Conservation (phyloP, 2,888 invertebrate species). For the Ophioninae sp. region DNA sequence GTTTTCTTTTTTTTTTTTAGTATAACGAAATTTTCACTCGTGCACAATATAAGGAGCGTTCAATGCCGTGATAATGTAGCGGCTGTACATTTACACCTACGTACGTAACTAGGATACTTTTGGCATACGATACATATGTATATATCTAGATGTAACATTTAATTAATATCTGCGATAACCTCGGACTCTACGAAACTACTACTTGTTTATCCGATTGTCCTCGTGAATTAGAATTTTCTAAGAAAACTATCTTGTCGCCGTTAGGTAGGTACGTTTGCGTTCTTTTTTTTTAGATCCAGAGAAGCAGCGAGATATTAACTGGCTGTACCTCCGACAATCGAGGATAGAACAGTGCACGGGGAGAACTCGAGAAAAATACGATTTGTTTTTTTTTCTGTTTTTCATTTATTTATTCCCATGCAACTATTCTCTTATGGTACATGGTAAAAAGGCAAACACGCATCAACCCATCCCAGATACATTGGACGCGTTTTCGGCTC, state of each 20-base stretch:
- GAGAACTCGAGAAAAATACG: slow-evolving; percentile 32
- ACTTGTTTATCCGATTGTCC: slow-evolving; percentile 7
- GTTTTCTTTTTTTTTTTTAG: background rate
- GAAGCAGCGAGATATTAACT: slow-evolving; percentile 46
- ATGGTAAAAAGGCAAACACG: background rate
- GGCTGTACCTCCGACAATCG: slow-evolving; percentile 44
- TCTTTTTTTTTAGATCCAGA: slow-evolving; percentile 57
- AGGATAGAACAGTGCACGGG: slow-evolving; percentile 21
- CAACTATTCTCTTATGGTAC: slow-evolving; percentile 28
- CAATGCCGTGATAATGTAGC: slow-evolving; percentile 44
- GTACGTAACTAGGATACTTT: slow-evolving; percentile 51
- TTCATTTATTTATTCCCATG: slow-evolving; percentile 22
- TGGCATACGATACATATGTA: slow-evolving; percentile 26
- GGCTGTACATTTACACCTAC: slow-evolving; percentile 23
- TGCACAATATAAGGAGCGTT: slow-evolving; percentile 50
- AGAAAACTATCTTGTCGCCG: background rate
- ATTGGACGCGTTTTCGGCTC: slow-evolving; percentile 54
- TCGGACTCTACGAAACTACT: background rate
- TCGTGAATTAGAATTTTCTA: background rate
- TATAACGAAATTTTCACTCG: slow-evolving; percentile 44
- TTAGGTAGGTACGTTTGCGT: background rate
- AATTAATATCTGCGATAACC: slow-evolving; percentile 39
- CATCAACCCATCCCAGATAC: background rate
- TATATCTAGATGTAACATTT: slow-evolving; percentile 22
- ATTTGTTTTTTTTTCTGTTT: slow-evolving; percentile 24